Base-by-base conservation (phyloP, 2,797 vertebrate species). In the Sylvia borin region DNA sequence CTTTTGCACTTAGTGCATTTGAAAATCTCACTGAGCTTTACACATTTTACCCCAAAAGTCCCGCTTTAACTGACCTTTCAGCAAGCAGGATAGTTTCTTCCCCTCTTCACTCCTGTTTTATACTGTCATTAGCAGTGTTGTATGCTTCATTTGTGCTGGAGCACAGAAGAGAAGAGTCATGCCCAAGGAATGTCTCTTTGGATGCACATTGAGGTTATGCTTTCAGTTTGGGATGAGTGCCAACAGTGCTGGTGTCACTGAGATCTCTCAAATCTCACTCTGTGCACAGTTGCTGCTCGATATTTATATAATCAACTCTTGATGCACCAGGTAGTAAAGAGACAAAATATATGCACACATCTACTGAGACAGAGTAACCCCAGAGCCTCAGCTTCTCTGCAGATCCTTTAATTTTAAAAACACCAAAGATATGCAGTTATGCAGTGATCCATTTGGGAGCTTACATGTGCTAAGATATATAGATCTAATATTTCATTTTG, bases 401-500 rank as follows among this genome's bases (percentile, higher is more conserved):
- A 90, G 22, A 86, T 21, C 54, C 60, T 61, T 87, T 74, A 83
- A 87, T 95, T 93, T 62, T 82, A 79, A 88, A 94, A 94, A 5
- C 60, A 88, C 38, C 67, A 38, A 93, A 84, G 38, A 74, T 57
- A 83, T 45, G 70, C 57, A 81, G 74, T 85, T 92, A 38, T 68
- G 68, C 20, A 22, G 72, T 54, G 77, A 93, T 84, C 55, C 80
- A 78, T 90, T 93, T 78, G 74, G 64, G 80, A 65, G 61, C 68
- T 78, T 62, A 83, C 77, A 76, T 57, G 74, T 58, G 57, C 92
- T 66, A 85, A 94, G 88, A 97, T 93, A 95, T 91, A 95, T 84
- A 81, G 95, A 77, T 21, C 61, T 77, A 90, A 93, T 96, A 93
- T 94, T 96, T 97, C 90, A 96, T 74, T 91, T 80, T 64, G 54